Percentiles rank a stretch among this genome's conserved stretches.
phyloP scores from a whole-genome alignment of 2,797 vertebrate species.

The Onychomys arenicola region DNA sequence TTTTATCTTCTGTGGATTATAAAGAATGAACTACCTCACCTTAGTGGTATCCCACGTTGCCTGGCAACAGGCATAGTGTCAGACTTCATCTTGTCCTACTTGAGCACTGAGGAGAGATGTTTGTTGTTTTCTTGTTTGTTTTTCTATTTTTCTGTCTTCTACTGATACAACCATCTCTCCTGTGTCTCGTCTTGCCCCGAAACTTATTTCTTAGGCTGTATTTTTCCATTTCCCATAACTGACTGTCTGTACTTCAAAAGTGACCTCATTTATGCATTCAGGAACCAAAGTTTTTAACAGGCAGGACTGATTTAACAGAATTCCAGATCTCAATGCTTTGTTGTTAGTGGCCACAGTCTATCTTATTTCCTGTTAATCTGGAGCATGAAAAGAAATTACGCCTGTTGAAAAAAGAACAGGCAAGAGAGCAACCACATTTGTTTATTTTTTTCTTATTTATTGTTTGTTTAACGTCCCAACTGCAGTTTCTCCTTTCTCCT shows the following conservation, averaged over 20 bases:
- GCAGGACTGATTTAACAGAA: background rate
- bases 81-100: background rate
- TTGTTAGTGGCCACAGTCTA: background rate
- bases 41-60: background rate
- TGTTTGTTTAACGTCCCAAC: no score
- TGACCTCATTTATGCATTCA: background rate
- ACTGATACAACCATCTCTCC: background rate
- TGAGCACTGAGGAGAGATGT: background rate
- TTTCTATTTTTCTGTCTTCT: background rate
- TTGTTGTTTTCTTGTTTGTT: background rate
- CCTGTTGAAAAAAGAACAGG: background rate
- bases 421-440: background rate
- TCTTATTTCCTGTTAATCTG: background rate
- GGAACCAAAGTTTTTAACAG: background rate
- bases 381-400: background rate
- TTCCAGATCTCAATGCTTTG: background rate
- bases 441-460: background rate
- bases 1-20: background rate
- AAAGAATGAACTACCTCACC: background rate
- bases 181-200: background rate
- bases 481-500: no score
- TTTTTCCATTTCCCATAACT: conserved; percentile 15
- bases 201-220: background rate
- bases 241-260: conserved; percentile 9
- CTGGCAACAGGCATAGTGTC: background rate